Base-by-base conservation (phyloP, 2,888 invertebrate genomes). In the Sarcophaga carnaria region DNA sequence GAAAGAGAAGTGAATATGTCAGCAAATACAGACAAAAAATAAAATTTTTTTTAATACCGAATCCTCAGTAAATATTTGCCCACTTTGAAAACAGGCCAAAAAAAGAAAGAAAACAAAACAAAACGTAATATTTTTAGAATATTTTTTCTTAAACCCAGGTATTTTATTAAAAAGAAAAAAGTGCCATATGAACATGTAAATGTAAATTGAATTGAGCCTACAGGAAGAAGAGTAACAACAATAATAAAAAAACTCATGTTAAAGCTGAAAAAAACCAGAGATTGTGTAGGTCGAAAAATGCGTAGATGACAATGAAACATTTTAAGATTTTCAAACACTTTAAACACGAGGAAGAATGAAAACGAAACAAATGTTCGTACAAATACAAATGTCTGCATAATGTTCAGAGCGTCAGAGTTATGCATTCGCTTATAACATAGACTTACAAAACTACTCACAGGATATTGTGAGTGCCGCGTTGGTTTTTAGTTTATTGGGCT, bases 271-370 rank as follows among this genome's bases (percentile, higher is more conserved):
- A 14, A 49, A 14, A 49, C 0, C 3, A 1, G 4, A 14, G 72
- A 59, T 78, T 81, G 87, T 79, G 87, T 87, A 81, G 86, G 87
- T 71, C 63, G 83, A 69, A 80, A 74, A 63, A 77, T 87, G 83
- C 83, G 86, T 87, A 83, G 83, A 83, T 87, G 86, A 75, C 81
- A 87, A 83, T 70, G 47, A 80, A 83, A 75, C 59, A 25, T 83
- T 37, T 22, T 64, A 10, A 64, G 64, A 60, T 11, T 64, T 64
- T 49, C 37, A 60, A 67, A 27, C 47, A 66, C 25, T 11, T 45
- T 66, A 66, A 71, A 37, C 62, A 37, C 62, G 63, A 70, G 54
- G 17, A 54, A 14, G 37, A 8, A 37, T 37, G 37, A 37, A 37
- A 37, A 37, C 6, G 37, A 10, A 1, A 2, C 37, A 37, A 14